These are phyloP conservation scores for Beris morrisii DNA, from an alignment of 2,888 invertebrate species.

Conservation along the genomic window DNA sequence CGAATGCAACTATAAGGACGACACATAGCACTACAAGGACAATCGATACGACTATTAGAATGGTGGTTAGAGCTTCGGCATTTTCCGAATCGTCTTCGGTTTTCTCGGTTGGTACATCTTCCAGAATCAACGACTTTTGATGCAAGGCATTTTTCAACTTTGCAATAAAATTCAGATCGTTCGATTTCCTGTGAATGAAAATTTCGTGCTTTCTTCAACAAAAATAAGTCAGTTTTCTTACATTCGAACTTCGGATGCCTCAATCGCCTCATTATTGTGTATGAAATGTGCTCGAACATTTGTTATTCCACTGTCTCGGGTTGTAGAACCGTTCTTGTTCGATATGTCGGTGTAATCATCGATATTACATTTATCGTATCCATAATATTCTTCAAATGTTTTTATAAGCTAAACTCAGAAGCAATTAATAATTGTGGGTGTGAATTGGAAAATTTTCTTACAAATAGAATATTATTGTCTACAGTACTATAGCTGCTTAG, in stretches of 20 bases:
- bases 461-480: conserved; percentile 53
- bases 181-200: conserved; percentile 53
- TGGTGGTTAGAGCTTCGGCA: conserved; percentile 57
- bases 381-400: conserved; percentile 59
- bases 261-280: conserved; percentile 58
- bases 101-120: conserved; percentile 57
- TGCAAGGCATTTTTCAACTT: conserved; percentile 55
- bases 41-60: conserved; percentile 60
- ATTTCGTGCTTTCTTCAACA: neutral
- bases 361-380: conserved; percentile 62
- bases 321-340: neutral
- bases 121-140: conserved; percentile 53
- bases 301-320: conserved; percentile 46
- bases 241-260: conserved; percentile 59
- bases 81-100: conserved; percentile 48
- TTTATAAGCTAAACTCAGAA: conserved; percentile 57
- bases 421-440: neutral
- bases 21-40: conserved; percentile 60
- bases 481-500: conserved; percentile 40
- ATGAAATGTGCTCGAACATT: conserved; percentile 65
- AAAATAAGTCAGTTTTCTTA: conserved; percentile 27
- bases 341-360: conserved; percentile 56
- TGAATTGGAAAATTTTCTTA: conserved; percentile 51
- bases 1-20: conserved; percentile 60
- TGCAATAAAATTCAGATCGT: conserved; percentile 57